Base-by-base conservation (phyloP, 1,140 invertebrate species). In the Caerostris darwini region DNA sequence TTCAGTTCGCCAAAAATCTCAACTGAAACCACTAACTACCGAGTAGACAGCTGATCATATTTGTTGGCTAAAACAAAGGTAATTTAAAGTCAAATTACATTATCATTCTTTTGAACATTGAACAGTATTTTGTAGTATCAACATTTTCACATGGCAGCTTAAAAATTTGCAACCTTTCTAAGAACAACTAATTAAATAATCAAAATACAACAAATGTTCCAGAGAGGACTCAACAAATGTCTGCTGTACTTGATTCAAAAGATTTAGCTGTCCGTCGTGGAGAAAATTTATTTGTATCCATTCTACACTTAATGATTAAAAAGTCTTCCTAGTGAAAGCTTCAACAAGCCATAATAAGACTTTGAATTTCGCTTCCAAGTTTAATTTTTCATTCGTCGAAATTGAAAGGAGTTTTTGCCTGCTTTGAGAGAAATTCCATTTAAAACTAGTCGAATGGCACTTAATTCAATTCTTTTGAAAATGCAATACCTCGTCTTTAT, bases 171-270 rank as follows among this genome's bases (percentile, higher is more conserved):
- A n/a, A n/a, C 34, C 34, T 34, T 34, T 34, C 61, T n/a, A 67
- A 67, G 14, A 67, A 67, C 61, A n/a, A 67, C 14, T 67, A 67
- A 67, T 67, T 67, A 67, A 67, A 67, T 67, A 67, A 67, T 67
- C 61, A 67, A 67, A 67, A 67, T 17, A 67, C n/a, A 67, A 17
- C 61, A 67, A 14, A n/a, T 14, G 14, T 67, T 67, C 61, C 17
- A 17, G 17, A 17, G 17, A 67, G 14, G 61, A 67, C n/a, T 67
- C 34, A 34, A 34, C 34, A 34, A 34, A 34, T 34, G 34, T 34
- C n/a, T 17, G 61, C 61, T 14, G 14, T 67, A 14, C n/a, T 17
- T 67, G 61, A 67, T 67, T 67, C n/a, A 17, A 67, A 67, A 34
- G 34, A 34, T 34, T 34, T 34, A 34, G 34, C 34, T 34, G 61